Percentiles rank a stretch among this genome's conserved stretches.
Evolutionary conservation across 1,140 invertebrate species (phyloP).

Genomic region (Ericerus pela): DNA sequence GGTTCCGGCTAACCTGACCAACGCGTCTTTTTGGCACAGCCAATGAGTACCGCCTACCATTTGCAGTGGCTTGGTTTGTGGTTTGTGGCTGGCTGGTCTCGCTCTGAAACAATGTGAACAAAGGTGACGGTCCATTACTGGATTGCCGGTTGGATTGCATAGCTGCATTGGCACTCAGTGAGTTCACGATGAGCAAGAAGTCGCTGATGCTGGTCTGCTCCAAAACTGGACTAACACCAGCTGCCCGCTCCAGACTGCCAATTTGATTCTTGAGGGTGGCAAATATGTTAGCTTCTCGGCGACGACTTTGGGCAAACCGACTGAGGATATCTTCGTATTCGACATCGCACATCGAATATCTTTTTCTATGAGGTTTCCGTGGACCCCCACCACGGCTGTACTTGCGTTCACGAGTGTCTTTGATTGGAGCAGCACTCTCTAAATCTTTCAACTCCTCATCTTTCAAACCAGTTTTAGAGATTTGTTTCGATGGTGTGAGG

Average conservation of each 20-base stretch:
- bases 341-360: background rate
- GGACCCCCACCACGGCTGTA: background rate
- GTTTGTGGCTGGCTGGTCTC: background rate
- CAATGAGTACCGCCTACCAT: background rate
- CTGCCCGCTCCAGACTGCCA: slow-evolving; percentile 27
- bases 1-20: background rate
- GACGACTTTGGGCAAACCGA: background rate
- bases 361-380: slow-evolving; percentile 15
- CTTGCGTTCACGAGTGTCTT: background rate
- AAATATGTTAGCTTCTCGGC: slow-evolving; percentile 16
- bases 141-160: background rate
- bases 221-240: slow-evolving; percentile 33
- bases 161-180: background rate
- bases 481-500: slow-evolving; percentile 7
- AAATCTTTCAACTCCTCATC: no score
- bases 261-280: slow-evolving; percentile 16
- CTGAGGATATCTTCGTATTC: slow-evolving; percentile 10
- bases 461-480: no score
- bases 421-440: no score
- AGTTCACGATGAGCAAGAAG: background rate
- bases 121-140: slow-evolving; percentile 6
- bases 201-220: slow-evolving; percentile 46
- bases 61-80: background rate
- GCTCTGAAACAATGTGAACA: slow-evolving; percentile 17
- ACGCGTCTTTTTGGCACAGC: background rate